Percentiles rank a stretch among this genome's conserved stretches.
phyloP scores from a whole-genome alignment of 1,140 invertebrate species.

The Polypedilum pembai region DNA sequence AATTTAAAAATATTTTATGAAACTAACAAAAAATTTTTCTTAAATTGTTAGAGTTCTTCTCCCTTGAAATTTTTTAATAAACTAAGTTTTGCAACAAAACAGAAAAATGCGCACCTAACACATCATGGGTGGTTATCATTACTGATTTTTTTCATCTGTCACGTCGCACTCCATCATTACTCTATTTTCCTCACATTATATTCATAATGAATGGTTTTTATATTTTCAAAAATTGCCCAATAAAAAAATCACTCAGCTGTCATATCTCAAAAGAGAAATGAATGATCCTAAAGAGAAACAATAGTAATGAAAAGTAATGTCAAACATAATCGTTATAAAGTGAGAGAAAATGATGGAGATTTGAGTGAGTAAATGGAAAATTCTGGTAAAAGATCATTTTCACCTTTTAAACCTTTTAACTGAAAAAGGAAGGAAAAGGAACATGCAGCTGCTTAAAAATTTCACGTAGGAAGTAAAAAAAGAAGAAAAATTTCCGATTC shows the following conservation, averaged over 20 bases:
- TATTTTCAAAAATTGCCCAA: not conserved
- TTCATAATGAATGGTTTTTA: not conserved
- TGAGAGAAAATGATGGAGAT: not conserved
- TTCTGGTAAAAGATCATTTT: not conserved
- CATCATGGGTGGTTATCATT: not conserved
- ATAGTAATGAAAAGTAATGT: conserved; percentile 13
- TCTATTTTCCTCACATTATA: not conserved
- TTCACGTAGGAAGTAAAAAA: not conserved
- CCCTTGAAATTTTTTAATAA: too few species aligned
- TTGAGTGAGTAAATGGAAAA: not conserved
- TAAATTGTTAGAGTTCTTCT: too few species aligned
- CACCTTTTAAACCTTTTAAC: conserved; percentile 4
- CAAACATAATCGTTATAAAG: not conserved
- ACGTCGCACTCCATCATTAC: not conserved
- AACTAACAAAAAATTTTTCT: too few species aligned
- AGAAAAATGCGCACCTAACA: too few species aligned
- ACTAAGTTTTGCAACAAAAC: too few species aligned
- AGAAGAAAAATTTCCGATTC: not conserved
- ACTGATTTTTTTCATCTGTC: not conserved
- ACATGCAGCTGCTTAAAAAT: not conserved
- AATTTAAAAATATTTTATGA: too few species aligned
- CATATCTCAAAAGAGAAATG: not conserved
- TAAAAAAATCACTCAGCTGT: not conserved
- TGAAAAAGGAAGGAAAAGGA: not conserved
- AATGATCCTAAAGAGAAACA: not conserved